A percentile compares a stretch with the other conserved stretches of the same genome.
phyloP scores from a whole-genome alignment of 2,797 vertebrate genomes.

The Euphonia xanthogaster region DNA sequence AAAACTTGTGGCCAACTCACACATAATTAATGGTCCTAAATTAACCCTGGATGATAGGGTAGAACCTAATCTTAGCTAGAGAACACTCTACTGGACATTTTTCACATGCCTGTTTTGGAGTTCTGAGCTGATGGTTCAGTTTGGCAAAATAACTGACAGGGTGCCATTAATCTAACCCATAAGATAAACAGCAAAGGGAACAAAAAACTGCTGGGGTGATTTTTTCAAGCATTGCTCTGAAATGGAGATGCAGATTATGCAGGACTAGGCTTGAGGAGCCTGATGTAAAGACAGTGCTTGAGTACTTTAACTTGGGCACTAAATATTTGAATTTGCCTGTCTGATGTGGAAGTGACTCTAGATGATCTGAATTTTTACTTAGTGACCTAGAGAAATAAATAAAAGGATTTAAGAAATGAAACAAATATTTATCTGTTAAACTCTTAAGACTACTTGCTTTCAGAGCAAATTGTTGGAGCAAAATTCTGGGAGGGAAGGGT shows the following conservation, averaged over 20 bases:
- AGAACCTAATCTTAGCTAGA: conserved; percentile 10
- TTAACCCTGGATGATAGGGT: conserved; percentile 9
- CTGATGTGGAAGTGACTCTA: neutral
- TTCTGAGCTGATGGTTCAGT: neutral
- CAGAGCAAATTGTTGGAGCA: neutral
- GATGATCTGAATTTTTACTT: neutral
- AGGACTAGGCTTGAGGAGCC: neutral
- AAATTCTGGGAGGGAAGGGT: neutral
- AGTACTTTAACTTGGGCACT: neutral
- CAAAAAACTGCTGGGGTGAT: neutral
- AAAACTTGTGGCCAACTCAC: conserved; percentile 44
- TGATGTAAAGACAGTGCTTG: neutral
- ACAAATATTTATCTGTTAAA: neutral
- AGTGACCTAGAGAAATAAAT: neutral
- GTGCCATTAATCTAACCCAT: neutral
- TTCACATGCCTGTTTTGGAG: neutral
- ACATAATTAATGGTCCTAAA: conserved; percentile 20
- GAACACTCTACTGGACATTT: neutral
- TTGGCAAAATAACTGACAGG: neutral
- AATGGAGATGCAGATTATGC: neutral
- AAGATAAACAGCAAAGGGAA: conserved; percentile 20
- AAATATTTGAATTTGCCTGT: neutral
- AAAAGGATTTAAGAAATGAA: neutral
- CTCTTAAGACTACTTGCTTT: neutral
- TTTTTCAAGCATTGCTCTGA: neutral